phyloP scores from a whole-genome alignment of 2,113 vertebrate species.

The Chlorodrepanis virens region DNA sequence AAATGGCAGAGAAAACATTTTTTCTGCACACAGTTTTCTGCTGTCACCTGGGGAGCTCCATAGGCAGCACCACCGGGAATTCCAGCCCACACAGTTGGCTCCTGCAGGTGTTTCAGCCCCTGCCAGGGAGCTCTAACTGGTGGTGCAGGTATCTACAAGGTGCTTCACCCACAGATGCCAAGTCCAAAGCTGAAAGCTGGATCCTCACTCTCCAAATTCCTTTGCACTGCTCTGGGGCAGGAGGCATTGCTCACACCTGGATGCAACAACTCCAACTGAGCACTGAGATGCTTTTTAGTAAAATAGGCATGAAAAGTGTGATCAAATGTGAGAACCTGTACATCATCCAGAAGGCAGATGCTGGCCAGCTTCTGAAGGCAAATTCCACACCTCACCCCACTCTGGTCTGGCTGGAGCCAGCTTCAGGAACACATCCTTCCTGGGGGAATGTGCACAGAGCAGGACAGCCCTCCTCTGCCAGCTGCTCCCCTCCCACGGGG shows the following conservation, averaged over 20 bases:
- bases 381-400: background rate
- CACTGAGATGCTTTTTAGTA: background rate
- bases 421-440: background rate
- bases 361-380: conserved; percentile 20
- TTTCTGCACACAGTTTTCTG: background rate
- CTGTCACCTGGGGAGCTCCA: background rate
- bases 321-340: background rate
- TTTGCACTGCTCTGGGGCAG: background rate
- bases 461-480: background rate
- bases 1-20: background rate
- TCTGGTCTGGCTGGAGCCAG: background rate
- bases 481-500: background rate
- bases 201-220: background rate
- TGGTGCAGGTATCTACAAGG: background rate
- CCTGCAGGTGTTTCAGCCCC: background rate
- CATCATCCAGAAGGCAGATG: background rate
- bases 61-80: background rate
- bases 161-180: background rate
- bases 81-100: background rate
- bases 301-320: background rate
- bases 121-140: background rate
- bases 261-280: background rate
- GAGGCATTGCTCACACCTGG: background rate
- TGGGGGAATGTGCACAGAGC: background rate
- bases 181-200: background rate